Evolutionary conservation across 2,888 invertebrate genomes (phyloP), one percentile per base, ranked within the genome.

Genomic region (Choristoneura rosaceana): DNA sequence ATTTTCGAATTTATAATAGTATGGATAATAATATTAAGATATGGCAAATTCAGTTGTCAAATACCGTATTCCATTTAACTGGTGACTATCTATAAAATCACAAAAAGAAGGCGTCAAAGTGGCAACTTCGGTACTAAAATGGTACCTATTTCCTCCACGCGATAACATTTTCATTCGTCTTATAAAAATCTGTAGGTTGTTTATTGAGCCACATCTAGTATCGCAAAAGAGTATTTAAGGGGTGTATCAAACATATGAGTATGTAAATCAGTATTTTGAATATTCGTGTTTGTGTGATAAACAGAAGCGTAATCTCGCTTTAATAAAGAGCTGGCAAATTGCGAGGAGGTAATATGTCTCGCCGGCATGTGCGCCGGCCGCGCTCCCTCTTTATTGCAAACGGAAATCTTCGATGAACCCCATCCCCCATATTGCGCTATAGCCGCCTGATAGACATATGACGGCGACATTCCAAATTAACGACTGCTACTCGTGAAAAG

Each of bases 371-470:
- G 80, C 81, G 81, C 79, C 81, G 81, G 81, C 85, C 81, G 87
- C 83, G 87, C 87, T 82, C 78, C 76, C 83, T 86, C 62, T 88
- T 91, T 91, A 91, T 91, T 92, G 89, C 90, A 79, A 91, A 88
- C 91, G 91, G 91, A 92, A 90, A 88, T 87, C 86, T 86, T 81
- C 76, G 77, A 77, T 81, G 83, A 81, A 83, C 85, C 83, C 58
- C 81, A 82, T 80, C 82, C 78, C 78, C 80, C 80, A 78, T 80
- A 75, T 82, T 78, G 81, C 78, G 82, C 88, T 85, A 87, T 82
- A 81, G 77, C 81, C 84, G 77, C 85, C 80, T 91, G 90, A 92
- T 88, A 88, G 90, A 91, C 86, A 87, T 88, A 90, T 82, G 88
- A 87, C 80, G 74, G 79, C 84, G 82, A 81, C 87, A 80, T 83